A percentile compares a stretch with the other conserved stretches of the same genome.
Evolutionary conservation across 2,113 vertebrate genomes (phyloP).

Genomic region (Hippocampus comes): DNA sequence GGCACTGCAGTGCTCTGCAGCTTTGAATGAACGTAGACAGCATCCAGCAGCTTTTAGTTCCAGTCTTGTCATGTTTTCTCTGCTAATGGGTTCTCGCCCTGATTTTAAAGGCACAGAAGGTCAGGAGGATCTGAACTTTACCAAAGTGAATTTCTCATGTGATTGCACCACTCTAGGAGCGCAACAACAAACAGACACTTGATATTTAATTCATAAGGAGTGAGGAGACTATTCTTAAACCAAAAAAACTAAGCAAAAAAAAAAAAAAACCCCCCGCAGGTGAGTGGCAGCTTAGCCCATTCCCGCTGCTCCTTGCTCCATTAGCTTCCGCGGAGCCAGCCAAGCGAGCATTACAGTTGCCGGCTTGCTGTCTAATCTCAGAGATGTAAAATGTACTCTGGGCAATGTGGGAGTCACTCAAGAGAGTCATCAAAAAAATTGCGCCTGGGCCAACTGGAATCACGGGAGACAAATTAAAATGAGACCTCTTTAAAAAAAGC

Average conservation of each 20-base stretch:
- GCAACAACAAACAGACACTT: conserved; percentile 21
- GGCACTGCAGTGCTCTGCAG: not conserved
- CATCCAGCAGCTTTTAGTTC: conserved; percentile 10
- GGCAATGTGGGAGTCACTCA: conserved; percentile 33
- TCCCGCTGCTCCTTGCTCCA: conserved; percentile 39
- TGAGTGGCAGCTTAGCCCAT: conserved; percentile 45
- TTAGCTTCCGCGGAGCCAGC: conserved; percentile 38
- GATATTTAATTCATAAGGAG: conserved; percentile 55
- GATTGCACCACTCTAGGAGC: conserved; percentile 12
- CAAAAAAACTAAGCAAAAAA: not conserved
- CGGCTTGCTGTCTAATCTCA: conserved; percentile 37
- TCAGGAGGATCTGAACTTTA: not conserved
- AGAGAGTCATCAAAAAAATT: conserved; percentile 38
- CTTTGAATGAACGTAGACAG: conserved; percentile 3
- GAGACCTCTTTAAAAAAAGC: not conserved
- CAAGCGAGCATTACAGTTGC: conserved; percentile 26
- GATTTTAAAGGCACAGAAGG: conserved; percentile 11
- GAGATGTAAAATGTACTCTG: conserved; percentile 40
- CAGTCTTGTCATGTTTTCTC: conserved; percentile 13
- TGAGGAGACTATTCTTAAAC: conserved; percentile 48
- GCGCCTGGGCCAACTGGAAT: conserved; percentile 15
- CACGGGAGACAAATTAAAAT: conserved; percentile 16
- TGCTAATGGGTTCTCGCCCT: conserved; percentile 10
- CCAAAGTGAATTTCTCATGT: not conserved
- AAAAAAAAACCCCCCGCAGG: conserved; percentile 5